A percentile compares a stretch with the other conserved stretches of the same genome.
Conservation (phyloP, 2,797 vertebrate genomes). For the Aulostomus chinensis region DNA sequence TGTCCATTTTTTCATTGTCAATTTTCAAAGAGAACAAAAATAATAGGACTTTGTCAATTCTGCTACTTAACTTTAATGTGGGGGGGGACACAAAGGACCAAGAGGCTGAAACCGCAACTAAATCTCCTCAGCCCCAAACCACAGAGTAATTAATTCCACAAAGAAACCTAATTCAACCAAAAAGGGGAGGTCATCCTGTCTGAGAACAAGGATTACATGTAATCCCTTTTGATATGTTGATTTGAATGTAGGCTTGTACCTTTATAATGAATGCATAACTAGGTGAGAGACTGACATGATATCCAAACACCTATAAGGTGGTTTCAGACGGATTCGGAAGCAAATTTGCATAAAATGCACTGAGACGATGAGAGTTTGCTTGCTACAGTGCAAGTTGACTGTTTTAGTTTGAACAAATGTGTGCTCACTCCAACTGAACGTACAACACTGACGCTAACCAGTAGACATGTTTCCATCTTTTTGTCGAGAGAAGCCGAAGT, state of each 20-base stretch:
- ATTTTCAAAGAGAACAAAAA: conserved; percentile 26
- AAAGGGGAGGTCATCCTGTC: conserved; percentile 24
- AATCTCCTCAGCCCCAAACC: conserved; percentile 39
- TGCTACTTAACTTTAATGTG: conserved; percentile 10
- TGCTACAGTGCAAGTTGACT: no score
- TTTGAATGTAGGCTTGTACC: not conserved
- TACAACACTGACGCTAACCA: no score
- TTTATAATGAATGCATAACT: no score
- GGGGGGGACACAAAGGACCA: conserved; percentile 13
- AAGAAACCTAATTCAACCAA: conserved; percentile 26
- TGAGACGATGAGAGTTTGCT: no score
- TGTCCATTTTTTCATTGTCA: not conserved
- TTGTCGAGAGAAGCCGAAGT: no score
- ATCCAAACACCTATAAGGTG: not conserved
- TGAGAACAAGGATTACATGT: conserved; percentile 22
- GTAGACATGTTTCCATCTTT: no score
- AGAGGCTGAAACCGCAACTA: conserved; percentile 24
- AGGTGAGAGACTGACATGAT: not conserved
- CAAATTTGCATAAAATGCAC: not conserved
- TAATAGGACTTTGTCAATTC: conserved; percentile 13
- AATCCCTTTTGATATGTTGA: conserved; percentile 27
- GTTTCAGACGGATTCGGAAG: not conserved
- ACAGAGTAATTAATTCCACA: conserved; percentile 44
- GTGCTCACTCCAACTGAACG: no score
- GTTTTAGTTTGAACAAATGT: no score